Evolutionary conservation across 2,113 vertebrate species (phyloP).

Genomic region (Ia io): DNA sequence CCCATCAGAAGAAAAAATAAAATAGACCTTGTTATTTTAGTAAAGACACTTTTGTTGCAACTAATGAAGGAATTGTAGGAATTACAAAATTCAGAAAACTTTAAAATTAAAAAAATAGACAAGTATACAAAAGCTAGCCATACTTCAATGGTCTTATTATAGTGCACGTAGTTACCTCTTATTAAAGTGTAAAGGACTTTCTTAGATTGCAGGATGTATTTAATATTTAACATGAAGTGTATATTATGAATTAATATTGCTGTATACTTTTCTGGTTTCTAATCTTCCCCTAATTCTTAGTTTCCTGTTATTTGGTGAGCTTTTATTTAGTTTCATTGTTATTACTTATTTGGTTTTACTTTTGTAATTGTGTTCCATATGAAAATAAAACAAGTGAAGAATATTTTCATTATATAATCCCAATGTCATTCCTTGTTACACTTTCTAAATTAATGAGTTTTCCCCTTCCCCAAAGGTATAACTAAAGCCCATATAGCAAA

Average conservation of each 20-base stretch:
- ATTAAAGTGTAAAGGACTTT: not conserved
- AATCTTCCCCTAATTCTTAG: not conserved
- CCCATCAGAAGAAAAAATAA: not conserved
- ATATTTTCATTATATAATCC: not conserved
- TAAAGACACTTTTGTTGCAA: not conserved
- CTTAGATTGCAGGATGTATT: not conserved
- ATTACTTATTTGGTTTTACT: not conserved
- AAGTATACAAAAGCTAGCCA: not conserved
- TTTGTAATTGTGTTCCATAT: not conserved
- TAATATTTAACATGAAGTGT: not conserved
- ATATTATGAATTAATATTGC: not conserved
- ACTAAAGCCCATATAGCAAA: not conserved
- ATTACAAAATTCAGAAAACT: not conserved
- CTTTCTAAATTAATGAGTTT: not conserved
- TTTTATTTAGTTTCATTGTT: not conserved
- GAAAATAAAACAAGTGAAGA: slow-evolving; percentile 15
- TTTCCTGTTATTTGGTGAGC: not conserved
- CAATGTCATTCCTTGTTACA: not conserved
- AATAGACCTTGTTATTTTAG: not conserved
- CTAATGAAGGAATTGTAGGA: not conserved
- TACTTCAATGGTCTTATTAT: not conserved
- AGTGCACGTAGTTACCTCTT: not conserved
- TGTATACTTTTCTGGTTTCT: not conserved
- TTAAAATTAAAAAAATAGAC: slow-evolving; percentile 2
- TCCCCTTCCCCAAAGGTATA: not conserved